Base-by-base conservation (phyloP, 2,797 vertebrate genomes). In the Microchirus variegatus region DNA sequence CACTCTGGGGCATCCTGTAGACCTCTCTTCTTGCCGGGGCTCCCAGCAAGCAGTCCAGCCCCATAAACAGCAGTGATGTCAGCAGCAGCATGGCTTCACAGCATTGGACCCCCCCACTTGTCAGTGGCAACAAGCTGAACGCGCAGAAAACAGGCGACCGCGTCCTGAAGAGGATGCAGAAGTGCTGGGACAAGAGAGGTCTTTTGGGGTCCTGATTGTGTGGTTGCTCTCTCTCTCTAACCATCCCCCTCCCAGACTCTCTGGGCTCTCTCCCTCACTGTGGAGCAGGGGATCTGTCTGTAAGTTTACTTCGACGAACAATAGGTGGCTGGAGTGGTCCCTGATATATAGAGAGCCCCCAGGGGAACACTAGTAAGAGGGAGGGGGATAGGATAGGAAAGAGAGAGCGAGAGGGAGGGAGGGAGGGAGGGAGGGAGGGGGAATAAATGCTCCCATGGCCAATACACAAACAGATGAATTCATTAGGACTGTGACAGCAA, bases 401-500 rank as follows among this genome's bases (percentile, higher is more conserved):
- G 82, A 73, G 74, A 75, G 83, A 82, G 81, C 52, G 73, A 72
- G 63, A 55, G 76, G 74, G 69, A 75, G 70, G 75, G 78, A 80
- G 88, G n/a, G 63, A 55, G 76, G 74, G 69, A 75, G 70, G 75
- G 78, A 80, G 88, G n/a, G 90, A 85, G 89, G 90, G 84, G 89
- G 88, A 88, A 83, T 86, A 87, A 76, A 82, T 87, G 86, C 88
- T 91, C 90, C 91, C 87, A 90, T 92, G 91, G 90, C 92, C 94
- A 93, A 93, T 92, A 86, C 91, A 94, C 94, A 95, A 95, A 94
- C 94, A 94, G 93, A 86, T 93, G 90, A 94, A 94, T 96, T 95
- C 92, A 95, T 96, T 95, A 95, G 94, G 92, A 94, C 91, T 91
- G 91, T 93, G 92, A 94, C 90, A 92, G 88, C 91, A 91, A 92